Conservation (phyloP, 1,140 invertebrate genomes). For the Ectropis grisescens region DNA sequence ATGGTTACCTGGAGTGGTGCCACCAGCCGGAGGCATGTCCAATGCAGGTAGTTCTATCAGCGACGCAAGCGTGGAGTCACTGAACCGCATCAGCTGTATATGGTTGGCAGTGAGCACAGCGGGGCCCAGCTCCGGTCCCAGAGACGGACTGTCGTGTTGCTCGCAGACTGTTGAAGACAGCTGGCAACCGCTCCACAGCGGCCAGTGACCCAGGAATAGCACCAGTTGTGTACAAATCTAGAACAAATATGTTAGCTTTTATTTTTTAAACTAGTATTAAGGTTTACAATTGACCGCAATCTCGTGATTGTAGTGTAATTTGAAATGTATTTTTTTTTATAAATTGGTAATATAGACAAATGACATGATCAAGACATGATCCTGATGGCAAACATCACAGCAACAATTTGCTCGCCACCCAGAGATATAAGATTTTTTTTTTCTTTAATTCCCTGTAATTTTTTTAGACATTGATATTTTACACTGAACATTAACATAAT, state of each 20-base stretch:
- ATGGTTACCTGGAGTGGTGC: slow-evolving; percentile 83
- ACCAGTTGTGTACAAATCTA: slow-evolving; percentile 88
- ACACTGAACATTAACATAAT: no score
- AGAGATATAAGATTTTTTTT: no score
- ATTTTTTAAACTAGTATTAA: no score
- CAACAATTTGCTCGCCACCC: no score
- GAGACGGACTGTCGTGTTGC: slow-evolving; percentile 86
- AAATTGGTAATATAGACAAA: no score
- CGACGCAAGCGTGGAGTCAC: slow-evolving; percentile 87
- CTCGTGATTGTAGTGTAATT: no score
- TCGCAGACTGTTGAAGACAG: slow-evolving; percentile 91
- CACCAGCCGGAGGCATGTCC: slow-evolving; percentile 82
- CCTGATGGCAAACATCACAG: no score
- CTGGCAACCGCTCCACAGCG: slow-evolving; percentile 71
- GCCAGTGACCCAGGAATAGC: slow-evolving; percentile 94
- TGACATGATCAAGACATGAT: no score
- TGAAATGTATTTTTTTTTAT: no score
- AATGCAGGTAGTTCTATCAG: slow-evolving; percentile 93
- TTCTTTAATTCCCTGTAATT: no score
- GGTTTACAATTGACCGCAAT: no score
- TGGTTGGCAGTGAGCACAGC: slow-evolving; percentile 91
- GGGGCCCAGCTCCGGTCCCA: slow-evolving; percentile 81
- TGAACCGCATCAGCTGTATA: slow-evolving; percentile 90
- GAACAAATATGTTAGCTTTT: background rate
- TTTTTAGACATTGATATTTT: no score